These are phyloP conservation scores for Blastobasis lacticolella DNA, from an alignment of 2,888 invertebrate genomes.

Conservation along the genomic window DNA sequence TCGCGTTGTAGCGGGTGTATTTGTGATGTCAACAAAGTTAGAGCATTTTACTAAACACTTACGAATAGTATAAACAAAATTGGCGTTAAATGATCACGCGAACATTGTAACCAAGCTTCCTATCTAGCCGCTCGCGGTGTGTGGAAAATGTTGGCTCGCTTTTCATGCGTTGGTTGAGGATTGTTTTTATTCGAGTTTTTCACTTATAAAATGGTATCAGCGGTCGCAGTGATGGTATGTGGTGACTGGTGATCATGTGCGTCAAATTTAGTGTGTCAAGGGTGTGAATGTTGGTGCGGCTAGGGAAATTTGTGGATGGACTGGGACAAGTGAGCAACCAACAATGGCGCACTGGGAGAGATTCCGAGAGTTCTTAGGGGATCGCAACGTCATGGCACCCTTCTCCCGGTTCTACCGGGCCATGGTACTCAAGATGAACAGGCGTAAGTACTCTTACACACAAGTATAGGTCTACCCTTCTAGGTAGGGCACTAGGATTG, in stretches of 20 bases:
- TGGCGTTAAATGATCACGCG: conserved; percentile 2
- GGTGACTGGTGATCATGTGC: conserved; percentile 60
- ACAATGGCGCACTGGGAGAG: conserved; percentile 28
- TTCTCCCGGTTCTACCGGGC: conserved; percentile 60
- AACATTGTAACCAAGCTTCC: too few species aligned
- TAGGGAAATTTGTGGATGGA: too few species aligned
- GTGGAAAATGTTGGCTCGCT: conserved; percentile 7
- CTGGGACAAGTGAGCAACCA: conserved; percentile 1
- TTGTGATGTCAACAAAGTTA: conserved; percentile 54
- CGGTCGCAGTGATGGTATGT: too few species aligned
- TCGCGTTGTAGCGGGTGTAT: conserved; percentile 34
- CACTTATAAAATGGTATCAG: not conserved
- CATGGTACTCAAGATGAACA: conserved; percentile 68
- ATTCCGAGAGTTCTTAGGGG: conserved; percentile 39
- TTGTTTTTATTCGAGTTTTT: conserved; percentile 8
- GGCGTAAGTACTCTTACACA: conserved; percentile 42
- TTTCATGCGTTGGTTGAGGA: not conserved
- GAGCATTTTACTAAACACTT: conserved; percentile 16
- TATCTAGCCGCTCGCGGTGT: too few species aligned
- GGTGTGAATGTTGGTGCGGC: conserved; percentile 26
- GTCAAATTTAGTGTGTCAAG: conserved; percentile 62
- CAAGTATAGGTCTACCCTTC: not conserved
- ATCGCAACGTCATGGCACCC: conserved; percentile 55
- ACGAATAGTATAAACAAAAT: conserved; percentile 12
- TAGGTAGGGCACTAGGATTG: conserved; percentile 1